These are phyloP conservation scores for Erynnis tages DNA, from an alignment of 2,888 invertebrate genomes.

Conservation along the genomic window DNA sequence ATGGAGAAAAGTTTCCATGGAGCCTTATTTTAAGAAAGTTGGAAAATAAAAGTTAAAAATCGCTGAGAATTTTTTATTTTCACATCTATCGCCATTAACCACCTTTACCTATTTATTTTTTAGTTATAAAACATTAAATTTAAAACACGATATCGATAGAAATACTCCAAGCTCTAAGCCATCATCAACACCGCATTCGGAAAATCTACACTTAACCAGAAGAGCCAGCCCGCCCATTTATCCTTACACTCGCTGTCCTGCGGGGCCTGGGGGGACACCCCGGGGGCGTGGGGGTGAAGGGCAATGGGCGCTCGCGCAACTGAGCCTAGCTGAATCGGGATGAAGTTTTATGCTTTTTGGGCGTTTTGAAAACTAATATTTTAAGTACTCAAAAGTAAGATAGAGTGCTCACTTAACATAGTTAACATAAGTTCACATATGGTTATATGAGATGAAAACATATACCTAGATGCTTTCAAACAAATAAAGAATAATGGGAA, in stretches of 20 bases:
- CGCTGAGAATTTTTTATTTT: no score
- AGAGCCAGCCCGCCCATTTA: slow-evolving; percentile 82
- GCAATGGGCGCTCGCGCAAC: slow-evolving; percentile 66
- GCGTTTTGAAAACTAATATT: slow-evolving; percentile 36
- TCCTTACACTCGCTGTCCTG: slow-evolving; percentile 78
- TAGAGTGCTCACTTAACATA: no score
- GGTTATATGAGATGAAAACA: no score
- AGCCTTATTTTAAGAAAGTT: no score
- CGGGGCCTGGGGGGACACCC: slow-evolving; percentile 53
- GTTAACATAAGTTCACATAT: no score
- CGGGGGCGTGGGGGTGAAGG: slow-evolving; percentile 61
- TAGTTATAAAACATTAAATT: neutral
- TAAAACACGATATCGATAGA: slow-evolving; percentile 43
- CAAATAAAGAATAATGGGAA: no score
- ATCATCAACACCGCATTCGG: slow-evolving; percentile 82
- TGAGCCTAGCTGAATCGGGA: slow-evolving; percentile 61
- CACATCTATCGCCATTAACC: no score
- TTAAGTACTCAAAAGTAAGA: no score
- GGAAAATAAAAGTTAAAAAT: no score
- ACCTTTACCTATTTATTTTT: no score
- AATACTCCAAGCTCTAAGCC: slow-evolving; percentile 51
- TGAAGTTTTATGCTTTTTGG: slow-evolving; percentile 44
- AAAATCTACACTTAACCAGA: slow-evolving; percentile 82
- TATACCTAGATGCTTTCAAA: no score
- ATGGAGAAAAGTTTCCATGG: no score